Conservation (phyloP, 30 jellyfish, hydroid and myxozoan genomes). For the Clytia hemisphaerica region DNA sequence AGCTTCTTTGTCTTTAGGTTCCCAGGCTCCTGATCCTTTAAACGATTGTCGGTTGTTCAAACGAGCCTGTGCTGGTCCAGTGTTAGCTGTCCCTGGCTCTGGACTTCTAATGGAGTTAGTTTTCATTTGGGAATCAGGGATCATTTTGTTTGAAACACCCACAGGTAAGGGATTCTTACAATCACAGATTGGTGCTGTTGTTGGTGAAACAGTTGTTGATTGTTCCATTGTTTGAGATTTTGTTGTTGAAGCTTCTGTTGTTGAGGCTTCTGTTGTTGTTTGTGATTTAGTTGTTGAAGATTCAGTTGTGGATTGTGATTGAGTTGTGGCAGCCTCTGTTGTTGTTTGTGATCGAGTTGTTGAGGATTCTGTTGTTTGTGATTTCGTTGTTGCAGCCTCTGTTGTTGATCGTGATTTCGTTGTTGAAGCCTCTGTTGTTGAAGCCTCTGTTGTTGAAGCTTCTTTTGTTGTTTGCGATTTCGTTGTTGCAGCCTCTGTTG, state of each 20-base stretch:
- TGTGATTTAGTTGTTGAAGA: not conserved
- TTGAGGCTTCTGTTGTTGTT: constrained; percentile 13
- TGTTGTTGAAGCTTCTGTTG: too few relatives aligned
- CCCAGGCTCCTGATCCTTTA: constrained; percentile 15
- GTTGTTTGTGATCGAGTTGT: not conserved
- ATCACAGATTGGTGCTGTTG: constrained; percentile 6
- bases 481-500: too few relatives aligned
- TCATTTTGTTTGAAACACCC: not conserved
- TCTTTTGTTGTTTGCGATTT: not conserved
- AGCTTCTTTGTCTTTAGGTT: constrained; percentile 6
- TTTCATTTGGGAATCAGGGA: not conserved
- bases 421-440: too few relatives aligned
- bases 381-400: too few relatives aligned
- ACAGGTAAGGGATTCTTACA: constrained; percentile 1
- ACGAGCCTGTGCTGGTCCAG: constrained; percentile 21
- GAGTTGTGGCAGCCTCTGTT: not conserved
- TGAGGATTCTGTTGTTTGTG: too few relatives aligned
- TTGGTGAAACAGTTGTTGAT: not conserved
- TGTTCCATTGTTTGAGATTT: too few relatives aligned
- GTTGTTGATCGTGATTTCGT: too few relatives aligned
- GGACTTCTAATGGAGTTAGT: not conserved
- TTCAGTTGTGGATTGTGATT: not conserved
- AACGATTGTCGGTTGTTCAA: constrained; percentile 6
- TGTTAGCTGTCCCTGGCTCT: constrained; percentile 5
- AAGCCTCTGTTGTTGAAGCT: not conserved